phyloP scores from a whole-genome alignment of 2,113 vertebrate genomes.

The Prunella himalayana region DNA sequence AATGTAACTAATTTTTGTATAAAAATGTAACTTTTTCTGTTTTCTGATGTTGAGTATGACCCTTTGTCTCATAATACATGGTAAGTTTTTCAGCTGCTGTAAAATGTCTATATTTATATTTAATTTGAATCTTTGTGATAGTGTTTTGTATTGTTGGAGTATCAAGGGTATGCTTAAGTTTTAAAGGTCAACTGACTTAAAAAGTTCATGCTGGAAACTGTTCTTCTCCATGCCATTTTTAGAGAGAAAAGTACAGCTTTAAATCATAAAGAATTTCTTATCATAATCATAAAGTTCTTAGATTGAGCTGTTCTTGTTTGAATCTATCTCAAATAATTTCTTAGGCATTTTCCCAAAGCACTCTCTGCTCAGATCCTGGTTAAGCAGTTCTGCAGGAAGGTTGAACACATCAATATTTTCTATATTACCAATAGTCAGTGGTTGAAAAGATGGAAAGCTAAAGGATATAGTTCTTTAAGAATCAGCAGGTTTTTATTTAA shows the following conservation, averaged over 20 bases:
- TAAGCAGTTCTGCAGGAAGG: neutral
- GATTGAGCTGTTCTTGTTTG: no score
- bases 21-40: neutral
- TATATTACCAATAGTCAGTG: rapidly evolving
- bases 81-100: neutral
- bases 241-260: neutral
- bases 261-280: neutral
- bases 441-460: neutral
- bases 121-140: neutral
- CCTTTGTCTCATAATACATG: neutral
- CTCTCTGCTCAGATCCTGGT: neutral
- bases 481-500: neutral
- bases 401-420: neutral
- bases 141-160: neutral
- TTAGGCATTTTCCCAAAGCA: neutral
- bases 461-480: neutral
- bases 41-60: neutral
- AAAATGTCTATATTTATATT: neutral
- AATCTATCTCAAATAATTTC: neutral
- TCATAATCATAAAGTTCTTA: neutral
- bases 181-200: neutral
- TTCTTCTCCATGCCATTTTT: neutral
- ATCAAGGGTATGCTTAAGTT: neutral
- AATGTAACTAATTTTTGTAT: neutral
- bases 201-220: neutral